phyloP scores from a whole-genome alignment of 2,888 invertebrate species.

The Papilio demoleus region DNA sequence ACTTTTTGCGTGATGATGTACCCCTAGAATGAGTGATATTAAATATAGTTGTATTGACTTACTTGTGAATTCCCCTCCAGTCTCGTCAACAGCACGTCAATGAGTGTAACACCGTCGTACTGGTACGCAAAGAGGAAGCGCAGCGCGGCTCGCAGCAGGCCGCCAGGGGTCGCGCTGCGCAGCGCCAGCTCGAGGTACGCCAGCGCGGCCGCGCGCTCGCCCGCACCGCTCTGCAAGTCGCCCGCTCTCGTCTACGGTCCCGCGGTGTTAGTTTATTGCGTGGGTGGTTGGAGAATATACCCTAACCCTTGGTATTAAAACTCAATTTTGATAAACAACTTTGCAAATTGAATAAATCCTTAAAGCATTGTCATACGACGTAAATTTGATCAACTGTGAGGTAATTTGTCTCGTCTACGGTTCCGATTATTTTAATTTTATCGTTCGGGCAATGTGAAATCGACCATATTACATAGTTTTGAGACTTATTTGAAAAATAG shows the following conservation, averaged over 20 bases:
- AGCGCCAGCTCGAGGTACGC: slow-evolving; percentile 96
- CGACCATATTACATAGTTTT: not conserved
- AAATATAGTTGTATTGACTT: too few species aligned
- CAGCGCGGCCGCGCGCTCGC: slow-evolving; percentile 95
- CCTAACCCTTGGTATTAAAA: not conserved
- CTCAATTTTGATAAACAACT: not conserved
- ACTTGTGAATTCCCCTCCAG: slow-evolving; percentile 90
- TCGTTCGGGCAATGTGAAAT: too few species aligned
- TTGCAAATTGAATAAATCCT: not conserved
- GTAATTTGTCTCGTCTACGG: too few species aligned
- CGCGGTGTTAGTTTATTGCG: slow-evolving; percentile 58
- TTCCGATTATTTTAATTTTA: too few species aligned
- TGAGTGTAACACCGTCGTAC: slow-evolving; percentile 92
- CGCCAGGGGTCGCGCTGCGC: slow-evolving; percentile 93
- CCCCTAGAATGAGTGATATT: too few species aligned
- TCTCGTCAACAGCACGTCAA: slow-evolving; percentile 92
- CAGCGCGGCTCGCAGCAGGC: slow-evolving; percentile 91
- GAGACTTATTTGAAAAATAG: not conserved
- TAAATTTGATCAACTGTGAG: not conserved
- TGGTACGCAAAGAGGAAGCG: slow-evolving; percentile 92
- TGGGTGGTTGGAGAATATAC: not conserved
- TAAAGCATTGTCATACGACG: not conserved
- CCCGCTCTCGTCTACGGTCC: slow-evolving; percentile 74
- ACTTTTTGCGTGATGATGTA: too few species aligned
- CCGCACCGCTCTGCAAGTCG: slow-evolving; percentile 90